Conservation (phyloP, 2,797 vertebrate genomes). For the Muscicapa comitata region DNA sequence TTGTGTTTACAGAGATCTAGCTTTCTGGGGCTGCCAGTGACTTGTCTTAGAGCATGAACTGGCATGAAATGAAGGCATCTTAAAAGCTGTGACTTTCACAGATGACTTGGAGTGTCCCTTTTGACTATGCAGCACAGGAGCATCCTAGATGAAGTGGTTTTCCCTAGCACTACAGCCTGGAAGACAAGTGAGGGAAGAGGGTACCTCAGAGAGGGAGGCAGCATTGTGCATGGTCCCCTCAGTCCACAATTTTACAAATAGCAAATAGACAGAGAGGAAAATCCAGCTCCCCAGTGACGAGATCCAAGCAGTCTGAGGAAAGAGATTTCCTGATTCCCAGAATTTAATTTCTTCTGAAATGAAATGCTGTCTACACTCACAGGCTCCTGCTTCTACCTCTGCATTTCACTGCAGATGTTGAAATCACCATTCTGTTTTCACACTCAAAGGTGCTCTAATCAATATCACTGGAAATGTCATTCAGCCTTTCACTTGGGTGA, state of each 20-base stretch:
- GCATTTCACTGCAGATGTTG: slow-evolving; percentile 14
- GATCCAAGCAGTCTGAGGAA: not conserved
- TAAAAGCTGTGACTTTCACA: not conserved
- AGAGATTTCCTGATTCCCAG: not conserved
- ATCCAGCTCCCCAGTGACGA: not conserved
- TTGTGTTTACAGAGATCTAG: not conserved
- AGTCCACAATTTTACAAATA: not conserved
- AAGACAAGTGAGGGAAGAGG: not conserved
- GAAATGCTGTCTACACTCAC: not conserved
- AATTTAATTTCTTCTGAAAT: not conserved
- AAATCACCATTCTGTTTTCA: slow-evolving; percentile 49
- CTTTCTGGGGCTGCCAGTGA: not conserved
- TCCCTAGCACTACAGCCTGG: not conserved
- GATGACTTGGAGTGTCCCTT: not conserved
- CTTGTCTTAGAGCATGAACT: not conserved
- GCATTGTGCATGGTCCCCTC: not conserved
- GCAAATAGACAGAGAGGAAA: not conserved
- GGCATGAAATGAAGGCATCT: not conserved
- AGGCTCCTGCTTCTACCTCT: slow-evolving; percentile 7
- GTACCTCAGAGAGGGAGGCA: not conserved
- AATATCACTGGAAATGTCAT: slow-evolving; percentile 75
- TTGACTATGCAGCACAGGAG: not conserved
- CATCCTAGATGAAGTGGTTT: not conserved
- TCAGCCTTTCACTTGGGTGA: slow-evolving; percentile 52
- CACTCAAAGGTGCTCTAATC: slow-evolving; percentile 44